Percentiles rank a stretch among this genome's conserved stretches.
Evolutionary conservation across 2,797 vertebrate species (phyloP).

Genomic region (Cryptoprocta ferox): DNA sequence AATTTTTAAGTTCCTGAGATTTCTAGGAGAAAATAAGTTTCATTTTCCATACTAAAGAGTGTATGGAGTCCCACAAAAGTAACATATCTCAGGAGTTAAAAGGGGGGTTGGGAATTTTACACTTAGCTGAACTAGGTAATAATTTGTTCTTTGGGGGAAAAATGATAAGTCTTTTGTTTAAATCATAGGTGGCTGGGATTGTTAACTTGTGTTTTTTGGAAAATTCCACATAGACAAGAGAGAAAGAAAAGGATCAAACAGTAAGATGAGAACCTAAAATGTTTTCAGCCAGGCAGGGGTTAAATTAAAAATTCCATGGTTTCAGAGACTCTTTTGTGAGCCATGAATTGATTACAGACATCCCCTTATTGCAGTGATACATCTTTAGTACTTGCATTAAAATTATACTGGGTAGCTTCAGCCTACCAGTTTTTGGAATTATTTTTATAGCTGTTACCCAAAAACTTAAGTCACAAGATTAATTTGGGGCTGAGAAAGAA

Average conservation of each 20-base stretch:
- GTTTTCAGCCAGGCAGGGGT: background rate
- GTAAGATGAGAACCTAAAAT: background rate
- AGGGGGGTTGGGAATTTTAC: background rate
- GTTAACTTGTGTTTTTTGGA: background rate
- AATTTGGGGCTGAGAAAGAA: background rate
- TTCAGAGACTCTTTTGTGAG: background rate
- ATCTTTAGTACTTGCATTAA: background rate
- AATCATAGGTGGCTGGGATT: background rate
- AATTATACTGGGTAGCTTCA: background rate
- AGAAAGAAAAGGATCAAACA: background rate
- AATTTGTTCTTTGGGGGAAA: conserved; percentile 17
- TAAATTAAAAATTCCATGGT: background rate
- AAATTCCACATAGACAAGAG: background rate
- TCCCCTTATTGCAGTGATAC: background rate
- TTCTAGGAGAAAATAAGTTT: background rate
- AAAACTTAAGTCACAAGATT: background rate
- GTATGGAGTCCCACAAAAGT: background rate
- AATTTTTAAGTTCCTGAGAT: background rate
- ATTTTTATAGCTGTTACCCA: background rate
- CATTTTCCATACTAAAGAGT: background rate
- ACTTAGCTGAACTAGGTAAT: background rate
- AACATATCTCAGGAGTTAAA: background rate
- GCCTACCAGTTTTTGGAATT: background rate
- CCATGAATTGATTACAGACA: background rate
- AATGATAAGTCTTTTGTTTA: conserved; percentile 29